A percentile compares a stretch with the other conserved stretches of the same genome.
These are phyloP conservation scores for Caenorhabditis sulstoni DNA, from an alignment of 2,888 invertebrate genomes.

Conservation along the genomic window DNA sequence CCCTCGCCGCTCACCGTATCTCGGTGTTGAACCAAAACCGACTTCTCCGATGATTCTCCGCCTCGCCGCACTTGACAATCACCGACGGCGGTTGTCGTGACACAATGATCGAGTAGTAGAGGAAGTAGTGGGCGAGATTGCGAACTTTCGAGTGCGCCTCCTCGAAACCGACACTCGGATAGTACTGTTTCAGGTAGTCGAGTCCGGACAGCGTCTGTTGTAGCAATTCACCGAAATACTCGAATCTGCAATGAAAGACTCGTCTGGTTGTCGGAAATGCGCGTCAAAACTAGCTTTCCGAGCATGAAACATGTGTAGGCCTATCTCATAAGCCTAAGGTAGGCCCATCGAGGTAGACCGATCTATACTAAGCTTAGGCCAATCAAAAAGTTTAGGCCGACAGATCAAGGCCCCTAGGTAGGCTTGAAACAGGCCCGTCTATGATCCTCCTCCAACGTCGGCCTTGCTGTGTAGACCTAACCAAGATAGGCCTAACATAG, in stretches of 20 bases:
- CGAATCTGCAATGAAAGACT: slow-evolving; percentile 76
- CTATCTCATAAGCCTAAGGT: too few relatives aligned
- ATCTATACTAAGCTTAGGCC: too few relatives aligned
- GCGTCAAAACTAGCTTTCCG: too few relatives aligned
- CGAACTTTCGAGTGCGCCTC: slow-evolving; percentile 72
- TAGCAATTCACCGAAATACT: slow-evolving; percentile 79
- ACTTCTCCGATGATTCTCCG: slow-evolving; percentile 79
- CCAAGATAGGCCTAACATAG: too few relatives aligned
- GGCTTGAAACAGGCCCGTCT: too few relatives aligned
- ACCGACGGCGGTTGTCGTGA: slow-evolving; percentile 79
- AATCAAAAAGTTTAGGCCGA: too few relatives aligned
- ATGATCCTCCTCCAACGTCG: too few relatives aligned
- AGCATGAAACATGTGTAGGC: too few relatives aligned
- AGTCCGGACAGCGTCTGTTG: slow-evolving; percentile 79
- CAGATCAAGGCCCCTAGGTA: too few relatives aligned
- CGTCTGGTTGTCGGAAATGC: too few relatives aligned
- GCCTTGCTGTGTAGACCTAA: too few relatives aligned
- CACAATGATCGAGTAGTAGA: slow-evolving; percentile 80
- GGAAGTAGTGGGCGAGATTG: slow-evolving; percentile 78
- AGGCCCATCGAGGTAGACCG: too few relatives aligned
- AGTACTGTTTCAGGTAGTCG: slow-evolving; percentile 74
- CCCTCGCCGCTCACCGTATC: slow-evolving; percentile 61
- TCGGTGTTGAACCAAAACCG: slow-evolving; percentile 80
- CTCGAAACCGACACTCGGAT: slow-evolving; percentile 76
- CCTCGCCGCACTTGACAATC: slow-evolving; percentile 80